phyloP scores from a whole-genome alignment of 2,113 vertebrate genomes.

The Pseudopodoces humilis region DNA sequence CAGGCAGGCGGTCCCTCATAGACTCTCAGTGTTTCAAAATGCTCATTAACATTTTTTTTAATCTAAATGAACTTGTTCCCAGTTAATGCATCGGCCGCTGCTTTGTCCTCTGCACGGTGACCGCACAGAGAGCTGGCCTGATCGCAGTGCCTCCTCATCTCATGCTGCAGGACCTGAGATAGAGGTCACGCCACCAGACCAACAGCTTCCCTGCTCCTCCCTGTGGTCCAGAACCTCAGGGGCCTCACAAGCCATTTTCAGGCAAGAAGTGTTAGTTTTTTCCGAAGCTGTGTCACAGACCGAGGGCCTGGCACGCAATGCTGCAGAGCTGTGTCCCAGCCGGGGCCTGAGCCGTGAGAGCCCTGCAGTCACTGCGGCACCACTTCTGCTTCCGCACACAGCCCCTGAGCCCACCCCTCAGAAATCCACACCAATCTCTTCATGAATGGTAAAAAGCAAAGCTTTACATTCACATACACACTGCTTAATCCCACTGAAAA shows the following conservation, averaged over 20 bases:
- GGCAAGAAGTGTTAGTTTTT: neutral
- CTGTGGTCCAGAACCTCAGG: neutral
- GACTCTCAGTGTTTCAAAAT: slow-evolving; percentile 61
- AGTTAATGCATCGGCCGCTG: slow-evolving; percentile 45
- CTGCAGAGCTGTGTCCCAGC: rapidly evolving
- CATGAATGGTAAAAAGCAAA: neutral
- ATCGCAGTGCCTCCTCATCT: neutral
- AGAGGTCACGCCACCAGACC: neutral
- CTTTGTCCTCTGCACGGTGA: slow-evolving; percentile 37
- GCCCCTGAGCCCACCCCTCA: rapidly evolving
- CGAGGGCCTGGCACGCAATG: rapidly evolving
- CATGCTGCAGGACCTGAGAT: neutral
- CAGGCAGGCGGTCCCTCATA: slow-evolving; percentile 65
- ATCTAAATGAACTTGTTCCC: slow-evolving; percentile 65
- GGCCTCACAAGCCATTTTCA: neutral
- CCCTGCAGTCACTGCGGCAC: rapidly evolving
- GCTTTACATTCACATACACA: neutral
- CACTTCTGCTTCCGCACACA: neutral
- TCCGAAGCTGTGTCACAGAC: neutral
- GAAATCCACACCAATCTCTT: neutral
- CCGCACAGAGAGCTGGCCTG: neutral
- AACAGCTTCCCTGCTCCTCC: neutral
- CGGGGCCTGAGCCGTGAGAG: no score
- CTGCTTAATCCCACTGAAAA: neutral
- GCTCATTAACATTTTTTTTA: slow-evolving; percentile 71